Conservation (phyloP, 2,797 vertebrate genomes). For the Bufotes viridis region DNA sequence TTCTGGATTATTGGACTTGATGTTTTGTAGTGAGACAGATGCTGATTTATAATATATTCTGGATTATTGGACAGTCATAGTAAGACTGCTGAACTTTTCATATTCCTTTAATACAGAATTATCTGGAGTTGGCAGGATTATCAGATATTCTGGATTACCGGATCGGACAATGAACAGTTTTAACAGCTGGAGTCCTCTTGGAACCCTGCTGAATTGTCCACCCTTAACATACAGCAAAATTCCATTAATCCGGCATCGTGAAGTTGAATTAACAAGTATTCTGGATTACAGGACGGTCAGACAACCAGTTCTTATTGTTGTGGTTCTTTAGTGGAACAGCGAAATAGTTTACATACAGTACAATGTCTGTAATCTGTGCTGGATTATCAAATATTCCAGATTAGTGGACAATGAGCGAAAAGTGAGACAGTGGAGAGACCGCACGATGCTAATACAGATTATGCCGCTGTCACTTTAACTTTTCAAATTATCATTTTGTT, state of each 20-base stretch:
- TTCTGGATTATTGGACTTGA: not conserved
- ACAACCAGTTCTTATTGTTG: not conserved
- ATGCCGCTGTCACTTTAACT: no score
- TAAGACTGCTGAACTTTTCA: not conserved
- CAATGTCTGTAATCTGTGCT: not conserved
- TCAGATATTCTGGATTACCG: not conserved
- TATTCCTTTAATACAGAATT: not conserved
- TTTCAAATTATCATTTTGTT: not conserved
- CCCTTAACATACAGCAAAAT: not conserved
- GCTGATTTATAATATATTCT: not conserved
- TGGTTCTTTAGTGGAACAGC: not conserved
- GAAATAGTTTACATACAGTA: no score
- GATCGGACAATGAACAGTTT: no score
- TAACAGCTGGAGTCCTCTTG: no score
- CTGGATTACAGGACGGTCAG: not conserved
- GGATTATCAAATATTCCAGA: not conserved
- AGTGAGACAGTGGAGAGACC: not conserved
- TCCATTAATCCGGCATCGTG: not conserved
- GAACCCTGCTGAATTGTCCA: not conserved
- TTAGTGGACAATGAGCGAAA: not conserved
- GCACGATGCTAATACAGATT: no score
- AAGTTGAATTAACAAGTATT: not conserved
- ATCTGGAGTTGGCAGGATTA: not conserved
- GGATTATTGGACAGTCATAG: not conserved
- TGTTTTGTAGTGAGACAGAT: no score